phyloP scores from a whole-genome alignment of 2,797 vertebrate genomes.

The Limnodromus scolopaceus region DNA sequence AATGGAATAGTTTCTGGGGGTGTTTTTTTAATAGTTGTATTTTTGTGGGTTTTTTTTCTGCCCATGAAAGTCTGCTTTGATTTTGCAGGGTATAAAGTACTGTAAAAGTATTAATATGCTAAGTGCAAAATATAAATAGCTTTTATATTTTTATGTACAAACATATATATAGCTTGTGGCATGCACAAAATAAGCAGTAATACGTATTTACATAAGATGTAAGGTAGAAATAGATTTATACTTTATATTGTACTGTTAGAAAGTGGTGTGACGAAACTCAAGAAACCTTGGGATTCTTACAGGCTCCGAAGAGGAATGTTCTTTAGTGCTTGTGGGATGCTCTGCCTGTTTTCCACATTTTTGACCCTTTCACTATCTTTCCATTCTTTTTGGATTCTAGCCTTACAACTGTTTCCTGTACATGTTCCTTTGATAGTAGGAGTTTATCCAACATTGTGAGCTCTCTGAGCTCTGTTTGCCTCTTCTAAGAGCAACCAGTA shows the following conservation, averaged over 20 bases:
- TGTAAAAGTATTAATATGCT: neutral
- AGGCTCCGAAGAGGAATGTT: neutral
- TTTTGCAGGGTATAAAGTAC: neutral
- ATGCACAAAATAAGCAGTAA: neutral
- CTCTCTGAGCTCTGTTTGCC: neutral
- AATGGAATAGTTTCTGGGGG: neutral
- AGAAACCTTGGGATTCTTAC: neutral
- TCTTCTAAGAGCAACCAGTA: neutral
- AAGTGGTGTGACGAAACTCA: neutral
- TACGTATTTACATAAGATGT: rapidly evolving
- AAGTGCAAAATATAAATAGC: neutral
- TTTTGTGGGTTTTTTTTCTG: neutral
- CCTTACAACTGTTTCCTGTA: neutral
- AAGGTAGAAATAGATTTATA: neutral
- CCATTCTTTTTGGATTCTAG: neutral
- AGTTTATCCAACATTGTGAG: neutral
- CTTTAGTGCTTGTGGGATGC: neutral
- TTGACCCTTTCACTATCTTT: neutral
- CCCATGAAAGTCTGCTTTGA: neutral
- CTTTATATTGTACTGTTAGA: neutral
- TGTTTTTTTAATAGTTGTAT: neutral
- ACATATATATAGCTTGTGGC: neutral
- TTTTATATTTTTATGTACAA: neutral
- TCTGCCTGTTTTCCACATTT: neutral
- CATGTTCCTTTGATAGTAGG: neutral